phyloP scores from a whole-genome alignment of 2,113 vertebrate genomes.

The Girardinichthys multiradiatus region DNA sequence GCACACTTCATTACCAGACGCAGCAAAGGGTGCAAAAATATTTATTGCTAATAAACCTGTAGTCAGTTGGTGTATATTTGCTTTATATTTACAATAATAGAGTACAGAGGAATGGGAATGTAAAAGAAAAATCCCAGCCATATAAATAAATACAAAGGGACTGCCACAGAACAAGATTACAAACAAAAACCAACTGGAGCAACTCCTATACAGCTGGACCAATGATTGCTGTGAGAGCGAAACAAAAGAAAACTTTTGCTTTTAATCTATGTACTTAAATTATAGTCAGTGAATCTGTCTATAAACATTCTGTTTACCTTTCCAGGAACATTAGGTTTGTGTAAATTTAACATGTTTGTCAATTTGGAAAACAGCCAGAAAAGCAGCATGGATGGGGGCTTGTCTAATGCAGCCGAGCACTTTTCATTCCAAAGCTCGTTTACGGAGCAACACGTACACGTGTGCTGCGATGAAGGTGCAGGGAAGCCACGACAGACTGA shows the following conservation, averaged over 20 bases:
- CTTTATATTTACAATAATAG: conserved; percentile 87
- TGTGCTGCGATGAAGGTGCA: conserved; percentile 23
- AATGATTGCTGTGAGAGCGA: conserved; percentile 62
- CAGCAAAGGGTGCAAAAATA: conserved; percentile 87
- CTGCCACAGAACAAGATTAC: conserved; percentile 80
- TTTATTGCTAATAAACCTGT: conserved; percentile 90
- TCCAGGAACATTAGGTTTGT: conserved; percentile 9
- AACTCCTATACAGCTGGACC: conserved; percentile 70
- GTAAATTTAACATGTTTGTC: conserved; percentile 53
- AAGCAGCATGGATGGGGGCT: conserved; percentile 19
- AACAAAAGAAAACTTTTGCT: conserved; percentile 14
- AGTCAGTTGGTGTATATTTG: conserved; percentile 86
- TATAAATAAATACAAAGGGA: conserved; percentile 86
- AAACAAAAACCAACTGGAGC: conserved; percentile 72
- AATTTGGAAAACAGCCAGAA: conserved; percentile 26
- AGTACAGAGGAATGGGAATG: conserved; percentile 81
- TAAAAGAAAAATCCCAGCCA: conserved; percentile 80
- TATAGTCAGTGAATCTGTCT: conserved; percentile 65
- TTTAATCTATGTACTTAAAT: conserved; percentile 72
- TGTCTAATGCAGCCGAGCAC: conserved; percentile 40
- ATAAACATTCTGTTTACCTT: conserved; percentile 54
- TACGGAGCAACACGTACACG: conserved; percentile 33
- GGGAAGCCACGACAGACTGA: conserved; percentile 44
- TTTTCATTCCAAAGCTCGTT: conserved; percentile 32
- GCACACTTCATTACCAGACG: conserved; percentile 1